Percentiles rank a stretch among this genome's conserved stretches.
phyloP scores from a whole-genome alignment of 2,113 vertebrate species.

The Leucosticte australis region DNA sequence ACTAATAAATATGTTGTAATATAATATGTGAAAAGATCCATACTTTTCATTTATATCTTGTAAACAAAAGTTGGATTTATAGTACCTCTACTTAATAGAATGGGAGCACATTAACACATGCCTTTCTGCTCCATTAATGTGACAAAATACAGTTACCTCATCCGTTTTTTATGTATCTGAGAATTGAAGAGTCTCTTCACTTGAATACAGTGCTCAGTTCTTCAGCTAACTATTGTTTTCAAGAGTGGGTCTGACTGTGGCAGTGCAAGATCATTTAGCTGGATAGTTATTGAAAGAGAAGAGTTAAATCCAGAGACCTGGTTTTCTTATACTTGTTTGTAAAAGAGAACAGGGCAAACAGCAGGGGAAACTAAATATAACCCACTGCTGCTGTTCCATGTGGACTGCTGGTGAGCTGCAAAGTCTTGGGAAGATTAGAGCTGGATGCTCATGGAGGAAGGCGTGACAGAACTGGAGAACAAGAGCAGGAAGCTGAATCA shows the following conservation, averaged over 20 bases:
- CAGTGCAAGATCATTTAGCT: background rate
- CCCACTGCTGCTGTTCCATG: background rate
- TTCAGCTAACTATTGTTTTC: background rate
- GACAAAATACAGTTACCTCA: background rate
- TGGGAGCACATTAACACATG: background rate
- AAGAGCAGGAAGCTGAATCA: background rate
- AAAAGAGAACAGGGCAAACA: constrained; percentile 20
- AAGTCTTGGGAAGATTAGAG: background rate
- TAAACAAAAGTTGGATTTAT: background rate
- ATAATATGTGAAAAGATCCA: background rate
- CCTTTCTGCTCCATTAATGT: background rate
- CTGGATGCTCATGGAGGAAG: background rate
- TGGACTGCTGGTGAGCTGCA: background rate
- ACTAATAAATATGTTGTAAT: background rate
- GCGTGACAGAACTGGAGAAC: background rate
- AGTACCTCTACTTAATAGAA: background rate
- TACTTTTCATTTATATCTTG: background rate
- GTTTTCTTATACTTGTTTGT: background rate
- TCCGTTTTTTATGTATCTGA: background rate
- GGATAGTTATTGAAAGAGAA: background rate
- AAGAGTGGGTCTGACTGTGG: background rate
- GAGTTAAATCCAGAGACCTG: constrained; percentile 17
- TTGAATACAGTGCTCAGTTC: background rate
- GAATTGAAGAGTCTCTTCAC: background rate
- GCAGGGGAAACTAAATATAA: constrained; percentile 49